Evolutionary conservation across 2,113 vertebrate species (phyloP).

Genomic region (Hippocampus zosterae): DNA sequence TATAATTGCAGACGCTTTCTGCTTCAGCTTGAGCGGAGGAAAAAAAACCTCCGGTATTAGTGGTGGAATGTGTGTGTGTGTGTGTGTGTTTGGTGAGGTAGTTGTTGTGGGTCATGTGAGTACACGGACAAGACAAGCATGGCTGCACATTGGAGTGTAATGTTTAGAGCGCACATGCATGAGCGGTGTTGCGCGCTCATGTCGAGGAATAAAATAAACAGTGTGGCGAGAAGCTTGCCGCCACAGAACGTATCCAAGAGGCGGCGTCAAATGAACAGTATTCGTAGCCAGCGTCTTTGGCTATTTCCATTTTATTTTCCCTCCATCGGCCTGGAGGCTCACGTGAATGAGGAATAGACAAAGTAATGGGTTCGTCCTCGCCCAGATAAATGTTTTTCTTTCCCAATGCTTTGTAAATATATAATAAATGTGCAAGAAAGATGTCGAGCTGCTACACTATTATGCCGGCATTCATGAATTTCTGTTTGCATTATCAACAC

Average conservation of each 20-base stretch:
- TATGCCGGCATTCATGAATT: slow-evolving; percentile 64
- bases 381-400: slow-evolving; percentile 59
- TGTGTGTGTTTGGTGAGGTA: neutral
- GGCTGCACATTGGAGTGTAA: slow-evolving; percentile 37
- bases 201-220: slow-evolving; percentile 24
- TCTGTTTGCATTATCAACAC: slow-evolving; percentile 70
- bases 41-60: slow-evolving; percentile 41
- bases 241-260: slow-evolving; percentile 56
- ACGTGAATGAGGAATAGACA: slow-evolving; percentile 66
- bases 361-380: slow-evolving; percentile 65
- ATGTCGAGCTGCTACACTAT: slow-evolving; percentile 65
- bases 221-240: slow-evolving; percentile 47
- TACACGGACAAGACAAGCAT: slow-evolving; percentile 33
- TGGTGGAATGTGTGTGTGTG: slow-evolving; percentile 33
- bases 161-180: slow-evolving; percentile 34
- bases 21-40: neutral
- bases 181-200: slow-evolving; percentile 17
- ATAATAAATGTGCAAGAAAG: slow-evolving; percentile 47
- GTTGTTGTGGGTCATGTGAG: slow-evolving; percentile 15
- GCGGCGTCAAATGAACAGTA: slow-evolving; percentile 42
- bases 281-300: slow-evolving; percentile 56
- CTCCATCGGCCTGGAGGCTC: slow-evolving; percentile 57
- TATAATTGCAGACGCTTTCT: slow-evolving; percentile 65
- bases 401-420: slow-evolving; percentile 47
- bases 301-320: slow-evolving; percentile 51